phyloP scores from a whole-genome alignment of 2,113 vertebrate species.

The Prinia subflava region DNA sequence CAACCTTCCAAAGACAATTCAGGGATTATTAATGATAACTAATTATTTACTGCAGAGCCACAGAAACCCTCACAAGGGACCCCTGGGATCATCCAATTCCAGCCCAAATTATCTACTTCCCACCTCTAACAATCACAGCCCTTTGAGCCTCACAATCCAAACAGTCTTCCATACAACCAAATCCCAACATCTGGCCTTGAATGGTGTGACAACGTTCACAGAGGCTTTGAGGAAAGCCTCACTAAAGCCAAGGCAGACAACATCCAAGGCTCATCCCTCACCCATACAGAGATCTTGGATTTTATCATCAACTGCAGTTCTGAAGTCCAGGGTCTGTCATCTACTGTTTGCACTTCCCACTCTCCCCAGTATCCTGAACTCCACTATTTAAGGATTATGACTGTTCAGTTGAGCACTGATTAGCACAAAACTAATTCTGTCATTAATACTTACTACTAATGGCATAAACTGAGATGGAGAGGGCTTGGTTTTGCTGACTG shows the following conservation, averaged over 20 bases:
- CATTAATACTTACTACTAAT: slow-evolving; percentile 83
- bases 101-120: background rate
- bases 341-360: background rate
- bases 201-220: background rate
- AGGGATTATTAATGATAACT: background rate
- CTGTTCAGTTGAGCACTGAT: background rate
- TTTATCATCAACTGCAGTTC: background rate
- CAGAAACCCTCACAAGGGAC: background rate
- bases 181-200: fast-evolving
- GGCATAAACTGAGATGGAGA: slow-evolving; percentile 92
- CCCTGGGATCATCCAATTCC: background rate
- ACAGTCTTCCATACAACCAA: background rate
- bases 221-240: background rate
- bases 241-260: background rate
- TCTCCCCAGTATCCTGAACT: background rate
- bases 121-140: background rate
- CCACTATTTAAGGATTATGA: background rate
- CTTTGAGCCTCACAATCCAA: background rate
- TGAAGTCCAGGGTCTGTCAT: background rate
- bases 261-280: background rate
- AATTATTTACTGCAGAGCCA: background rate
- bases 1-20: slow-evolving; percentile 79
- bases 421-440: background rate
- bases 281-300: background rate
- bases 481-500: slow-evolving; percentile 94